Evolutionary conservation across 2,113 vertebrate species (phyloP).

Genomic region (Oxygymnocypris stewartii): DNA sequence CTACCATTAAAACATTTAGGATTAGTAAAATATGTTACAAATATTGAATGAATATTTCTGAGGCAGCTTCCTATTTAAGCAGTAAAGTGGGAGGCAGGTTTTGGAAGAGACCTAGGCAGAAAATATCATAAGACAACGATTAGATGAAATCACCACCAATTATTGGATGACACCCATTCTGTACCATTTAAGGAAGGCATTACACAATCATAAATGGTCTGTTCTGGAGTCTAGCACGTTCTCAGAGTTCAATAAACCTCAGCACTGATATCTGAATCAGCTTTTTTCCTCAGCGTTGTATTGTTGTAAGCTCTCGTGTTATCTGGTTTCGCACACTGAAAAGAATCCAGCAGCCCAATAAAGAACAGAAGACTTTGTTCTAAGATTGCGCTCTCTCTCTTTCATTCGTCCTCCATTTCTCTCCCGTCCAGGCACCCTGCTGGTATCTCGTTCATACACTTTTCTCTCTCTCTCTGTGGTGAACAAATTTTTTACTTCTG

Average conservation of each 20-base stretch:
- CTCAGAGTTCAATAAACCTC: background rate
- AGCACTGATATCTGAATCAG: background rate
- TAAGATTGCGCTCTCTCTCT: constrained; percentile 10
- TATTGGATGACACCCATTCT: background rate
- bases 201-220: background rate
- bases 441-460: constrained; percentile 55
- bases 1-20: background rate
- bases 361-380: constrained; percentile 67
- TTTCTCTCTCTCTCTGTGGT: constrained; percentile 54
- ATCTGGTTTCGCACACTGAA: constrained; percentile 2
- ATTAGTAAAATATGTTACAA: background rate
- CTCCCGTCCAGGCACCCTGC: constrained; percentile 41
- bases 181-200: constrained; percentile 1
- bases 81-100: background rate
- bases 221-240: constrained; percentile 2
- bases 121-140: background rate
- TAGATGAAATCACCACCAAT: background rate
- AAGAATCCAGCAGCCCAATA: constrained; percentile 29
- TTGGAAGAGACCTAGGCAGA: background rate
- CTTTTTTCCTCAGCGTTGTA: background rate
- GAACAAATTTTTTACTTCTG: constrained; percentile 31
- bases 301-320: background rate
- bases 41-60: background rate
- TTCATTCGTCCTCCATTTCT: constrained; percentile 10
- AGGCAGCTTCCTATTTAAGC: background rate